Evolutionary conservation across 1,140 invertebrate genomes (phyloP).

Genomic region (Laupala kohalensis): DNA sequence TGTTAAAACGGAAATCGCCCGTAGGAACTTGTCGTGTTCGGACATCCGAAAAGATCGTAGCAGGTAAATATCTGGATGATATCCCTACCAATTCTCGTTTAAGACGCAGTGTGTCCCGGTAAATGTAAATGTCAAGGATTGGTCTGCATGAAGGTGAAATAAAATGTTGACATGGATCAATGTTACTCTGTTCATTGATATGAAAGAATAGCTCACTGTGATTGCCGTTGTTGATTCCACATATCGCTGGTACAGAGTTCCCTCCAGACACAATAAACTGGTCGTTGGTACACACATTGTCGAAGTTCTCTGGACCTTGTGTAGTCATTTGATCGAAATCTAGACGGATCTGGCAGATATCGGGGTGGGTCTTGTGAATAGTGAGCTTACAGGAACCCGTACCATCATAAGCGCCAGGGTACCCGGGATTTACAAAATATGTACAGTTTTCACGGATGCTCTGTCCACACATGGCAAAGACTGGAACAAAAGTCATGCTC

Average conservation of each 20-base stretch:
- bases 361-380: constrained; percentile 54
- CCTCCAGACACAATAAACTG: constrained; percentile 74
- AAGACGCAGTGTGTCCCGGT: no score
- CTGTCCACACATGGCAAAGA: constrained; percentile 60
- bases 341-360: constrained; percentile 70
- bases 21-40: no score
- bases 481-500: no score
- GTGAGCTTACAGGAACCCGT: constrained; percentile 72
- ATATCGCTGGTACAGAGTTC: constrained; percentile 63
- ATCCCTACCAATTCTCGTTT: no score
- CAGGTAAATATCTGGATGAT: no score
- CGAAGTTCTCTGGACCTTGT: constrained; percentile 52
- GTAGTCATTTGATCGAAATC: constrained; percentile 66
- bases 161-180: no score
- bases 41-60: no score
- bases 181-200: no score
- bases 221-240: constrained; percentile 66
- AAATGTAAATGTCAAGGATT: no score
- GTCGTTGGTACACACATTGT: constrained; percentile 69
- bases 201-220: constrained; percentile 71
- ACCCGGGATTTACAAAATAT: constrained; percentile 68
- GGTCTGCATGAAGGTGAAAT: no score
- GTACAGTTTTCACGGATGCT: constrained; percentile 64
- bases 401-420: constrained; percentile 56
- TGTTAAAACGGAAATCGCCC: no score